Conservation (phyloP, 2,888 invertebrate species). For the Ennomos erosarius region DNA sequence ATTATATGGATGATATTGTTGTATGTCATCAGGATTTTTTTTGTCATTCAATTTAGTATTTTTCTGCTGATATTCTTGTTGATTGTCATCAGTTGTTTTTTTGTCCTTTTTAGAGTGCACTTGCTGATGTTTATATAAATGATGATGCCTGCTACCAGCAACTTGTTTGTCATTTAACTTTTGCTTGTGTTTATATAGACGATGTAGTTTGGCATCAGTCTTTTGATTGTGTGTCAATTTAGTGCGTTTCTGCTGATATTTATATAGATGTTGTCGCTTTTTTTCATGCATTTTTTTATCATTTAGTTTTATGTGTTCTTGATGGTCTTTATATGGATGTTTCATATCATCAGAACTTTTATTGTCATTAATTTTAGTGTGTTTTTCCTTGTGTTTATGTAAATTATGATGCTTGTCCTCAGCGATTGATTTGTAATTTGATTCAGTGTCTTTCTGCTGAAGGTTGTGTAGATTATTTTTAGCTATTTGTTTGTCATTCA, state of each 20-base stretch:
- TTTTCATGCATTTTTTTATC: slow-evolving; percentile 5
- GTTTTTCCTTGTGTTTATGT: background rate
- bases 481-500: slow-evolving; percentile 9
- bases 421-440: slow-evolving; percentile 8
- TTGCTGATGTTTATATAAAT: background rate
- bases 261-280: too few species aligned
- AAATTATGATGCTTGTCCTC: background rate
- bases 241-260: background rate
- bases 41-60: background rate
- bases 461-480: too few species aligned
- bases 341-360: too few species aligned
- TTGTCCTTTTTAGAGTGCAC: background rate
- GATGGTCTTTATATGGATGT: too few species aligned
- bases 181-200: background rate
- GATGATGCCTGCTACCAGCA: background rate
- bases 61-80: background rate
- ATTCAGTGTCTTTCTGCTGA: background rate
- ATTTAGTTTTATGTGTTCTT: background rate
- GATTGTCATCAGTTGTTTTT: slow-evolving; percentile 2
- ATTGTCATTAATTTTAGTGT: too few species aligned
- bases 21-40: background rate
- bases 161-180: slow-evolving; percentile 9
- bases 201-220: background rate
- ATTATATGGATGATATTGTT: slow-evolving; percentile 1
- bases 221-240: slow-evolving; percentile 8